Conservation (phyloP, 2,888 invertebrate species). For the Limulus polyphemus region DNA sequence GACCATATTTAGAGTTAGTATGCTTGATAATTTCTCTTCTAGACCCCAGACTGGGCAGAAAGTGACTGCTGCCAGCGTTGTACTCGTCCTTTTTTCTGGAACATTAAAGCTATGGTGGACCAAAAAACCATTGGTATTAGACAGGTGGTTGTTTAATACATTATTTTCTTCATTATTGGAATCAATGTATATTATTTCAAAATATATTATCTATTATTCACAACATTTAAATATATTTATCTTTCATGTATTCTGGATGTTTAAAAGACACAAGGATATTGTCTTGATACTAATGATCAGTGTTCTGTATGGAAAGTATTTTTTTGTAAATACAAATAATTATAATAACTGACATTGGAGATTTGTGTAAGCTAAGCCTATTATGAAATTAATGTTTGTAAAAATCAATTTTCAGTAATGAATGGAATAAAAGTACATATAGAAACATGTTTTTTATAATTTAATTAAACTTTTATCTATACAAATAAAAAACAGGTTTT, state of each 20-base stretch:
- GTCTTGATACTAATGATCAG: not conserved
- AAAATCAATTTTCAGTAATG: no score
- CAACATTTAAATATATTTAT: conserved; percentile 4
- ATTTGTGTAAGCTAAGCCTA: no score
- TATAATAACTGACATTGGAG: no score
- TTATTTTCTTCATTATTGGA: no score
- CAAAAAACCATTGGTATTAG: conserved; percentile 73
- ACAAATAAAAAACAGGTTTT: no score
- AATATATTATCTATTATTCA: conserved; percentile 5
- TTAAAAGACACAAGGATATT: not conserved
- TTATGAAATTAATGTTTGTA: no score
- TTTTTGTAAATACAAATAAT: not conserved
- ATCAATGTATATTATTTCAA: conserved; percentile 6
- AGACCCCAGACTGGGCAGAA: conserved; percentile 90
- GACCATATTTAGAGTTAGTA: no score
- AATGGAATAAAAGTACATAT: no score
- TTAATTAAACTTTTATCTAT: no score
- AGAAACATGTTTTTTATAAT: no score
- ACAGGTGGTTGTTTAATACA: conserved; percentile 42
- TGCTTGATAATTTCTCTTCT: conserved; percentile 5
- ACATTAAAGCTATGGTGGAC: conserved; percentile 96
- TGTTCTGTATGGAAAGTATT: not conserved
- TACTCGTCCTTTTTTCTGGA: conserved; percentile 96
- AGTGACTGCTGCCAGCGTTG: conserved; percentile 90
- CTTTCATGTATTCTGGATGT: not conserved